Evolutionary conservation across 2,797 vertebrate genomes (phyloP).

Genomic region (Squalus acanthias): DNA sequence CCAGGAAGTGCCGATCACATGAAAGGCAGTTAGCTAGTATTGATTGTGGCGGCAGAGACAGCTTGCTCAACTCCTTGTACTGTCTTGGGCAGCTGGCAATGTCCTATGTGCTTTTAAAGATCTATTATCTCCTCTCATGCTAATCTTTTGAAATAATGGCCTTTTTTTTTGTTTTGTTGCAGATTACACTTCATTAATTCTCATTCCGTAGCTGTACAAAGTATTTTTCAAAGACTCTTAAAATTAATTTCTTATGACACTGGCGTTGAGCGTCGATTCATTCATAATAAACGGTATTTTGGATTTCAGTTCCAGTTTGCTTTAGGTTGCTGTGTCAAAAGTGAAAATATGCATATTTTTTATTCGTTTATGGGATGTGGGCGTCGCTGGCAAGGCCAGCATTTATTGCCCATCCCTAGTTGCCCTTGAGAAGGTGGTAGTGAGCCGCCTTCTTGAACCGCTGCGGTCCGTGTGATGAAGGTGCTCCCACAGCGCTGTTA

Average conservation of each 20-base stretch:
- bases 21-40: conserved; percentile 5
- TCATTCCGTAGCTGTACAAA: not conserved
- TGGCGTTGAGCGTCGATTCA: not conserved
- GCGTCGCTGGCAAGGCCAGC: too few species aligned
- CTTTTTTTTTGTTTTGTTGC: not conserved
- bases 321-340: too few species aligned
- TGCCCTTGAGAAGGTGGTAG: too few species aligned
- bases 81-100: conserved; percentile 13
- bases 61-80: not conserved
- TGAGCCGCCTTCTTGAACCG: too few species aligned
- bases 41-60: conserved; percentile 16
- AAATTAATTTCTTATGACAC: not conserved
- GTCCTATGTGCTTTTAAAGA: not conserved
- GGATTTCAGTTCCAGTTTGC: not conserved
- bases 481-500: too few species aligned
- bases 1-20: conserved; percentile 61
- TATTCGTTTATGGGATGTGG: too few species aligned
- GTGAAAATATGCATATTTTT: not conserved
- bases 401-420: too few species aligned
- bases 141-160: conserved; percentile 8
- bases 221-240: not conserved
- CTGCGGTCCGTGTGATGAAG: too few species aligned
- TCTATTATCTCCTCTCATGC: not conserved
- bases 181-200: not conserved
- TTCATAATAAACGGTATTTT: not conserved